phyloP scores from a whole-genome alignment of 2,797 vertebrate species.

The Alca torda region DNA sequence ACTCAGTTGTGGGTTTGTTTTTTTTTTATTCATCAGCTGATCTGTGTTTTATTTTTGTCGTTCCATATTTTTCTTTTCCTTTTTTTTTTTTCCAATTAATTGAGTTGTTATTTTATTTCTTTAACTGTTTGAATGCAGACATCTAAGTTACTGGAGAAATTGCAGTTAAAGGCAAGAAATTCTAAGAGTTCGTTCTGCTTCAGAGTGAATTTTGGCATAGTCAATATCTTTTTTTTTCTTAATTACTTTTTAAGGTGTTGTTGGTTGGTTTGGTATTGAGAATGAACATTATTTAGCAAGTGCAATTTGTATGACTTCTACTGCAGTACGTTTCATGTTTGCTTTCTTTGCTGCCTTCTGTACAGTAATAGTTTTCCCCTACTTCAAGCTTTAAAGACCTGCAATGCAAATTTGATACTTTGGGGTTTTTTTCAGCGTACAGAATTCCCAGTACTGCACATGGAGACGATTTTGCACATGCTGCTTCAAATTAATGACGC shows the following conservation, averaged over 20 bases:
- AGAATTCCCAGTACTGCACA: conserved; percentile 75
- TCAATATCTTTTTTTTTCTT: neutral
- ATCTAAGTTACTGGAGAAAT: neutral
- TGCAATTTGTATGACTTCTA: neutral
- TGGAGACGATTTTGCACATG: conserved; percentile 71
- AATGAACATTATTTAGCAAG: neutral
- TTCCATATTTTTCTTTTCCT: neutral
- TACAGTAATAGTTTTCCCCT: neutral
- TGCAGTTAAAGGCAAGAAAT: neutral
- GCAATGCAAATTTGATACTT: neutral
- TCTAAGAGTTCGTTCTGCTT: neutral
- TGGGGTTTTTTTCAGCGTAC: conserved; percentile 48
- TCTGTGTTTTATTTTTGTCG: neutral
- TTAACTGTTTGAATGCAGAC: neutral
- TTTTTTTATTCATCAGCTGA: neutral
- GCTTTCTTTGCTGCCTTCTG: neutral
- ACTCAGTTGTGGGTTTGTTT: neutral
- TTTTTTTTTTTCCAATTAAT: neutral
- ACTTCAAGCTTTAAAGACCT: neutral
- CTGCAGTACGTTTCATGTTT: rapidly evolving
- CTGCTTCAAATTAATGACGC: conserved; percentile 75
- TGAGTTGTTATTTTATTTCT: neutral
- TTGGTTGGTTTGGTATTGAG: neutral
- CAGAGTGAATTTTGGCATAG: neutral
- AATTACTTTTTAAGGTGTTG: neutral